These are phyloP conservation scores for Xylota sylvarum DNA, from an alignment of 2,888 invertebrate species.

Conservation along the genomic window DNA sequence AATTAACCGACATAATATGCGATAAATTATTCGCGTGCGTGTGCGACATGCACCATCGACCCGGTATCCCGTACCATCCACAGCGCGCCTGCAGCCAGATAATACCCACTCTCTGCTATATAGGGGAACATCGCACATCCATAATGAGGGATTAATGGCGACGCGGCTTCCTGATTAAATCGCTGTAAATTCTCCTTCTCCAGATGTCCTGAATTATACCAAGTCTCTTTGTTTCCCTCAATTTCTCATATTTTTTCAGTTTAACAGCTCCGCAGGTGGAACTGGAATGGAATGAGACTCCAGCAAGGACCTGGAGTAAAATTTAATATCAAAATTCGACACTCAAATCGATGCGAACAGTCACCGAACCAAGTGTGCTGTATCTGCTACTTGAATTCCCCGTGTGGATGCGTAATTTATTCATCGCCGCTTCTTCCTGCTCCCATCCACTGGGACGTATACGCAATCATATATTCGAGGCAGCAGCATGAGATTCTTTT, in stretches of 20 bases:
- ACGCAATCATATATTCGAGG: constrained; percentile 61
- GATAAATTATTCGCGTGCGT: constrained; percentile 63
- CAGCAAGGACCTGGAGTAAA: constrained; percentile 13
- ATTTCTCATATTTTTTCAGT: neutral
- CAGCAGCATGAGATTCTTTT: constrained; percentile 38
- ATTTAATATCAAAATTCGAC: constrained; percentile 62
- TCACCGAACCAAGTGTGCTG: constrained; percentile 13
- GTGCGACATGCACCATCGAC: constrained; percentile 40
- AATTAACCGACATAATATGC: constrained; percentile 68
- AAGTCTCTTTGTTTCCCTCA: neutral
- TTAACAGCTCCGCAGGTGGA: constrained; percentile 22
- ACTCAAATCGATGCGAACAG: constrained; percentile 35
- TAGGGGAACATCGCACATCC: constrained; percentile 28
- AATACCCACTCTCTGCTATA: constrained; percentile 22
- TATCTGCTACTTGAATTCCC: constrained; percentile 4
- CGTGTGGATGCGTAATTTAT: constrained; percentile 60
- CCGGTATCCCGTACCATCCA: neutral
- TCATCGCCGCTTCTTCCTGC: constrained; percentile 39
- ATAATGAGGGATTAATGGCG: constrained; percentile 69
- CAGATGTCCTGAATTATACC: constrained; percentile 52
- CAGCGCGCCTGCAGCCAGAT: constrained; percentile 29
- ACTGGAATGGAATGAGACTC: neutral
- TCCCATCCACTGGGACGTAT: constrained; percentile 22
- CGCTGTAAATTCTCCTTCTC: constrained; percentile 33
- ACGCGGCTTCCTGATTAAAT: constrained; percentile 64